Percentiles rank a stretch among this genome's conserved stretches.
phyloP scores from a whole-genome alignment of 37 sponge, comb jelly and placozoan species.

The Axinella damicornis region DNA sequence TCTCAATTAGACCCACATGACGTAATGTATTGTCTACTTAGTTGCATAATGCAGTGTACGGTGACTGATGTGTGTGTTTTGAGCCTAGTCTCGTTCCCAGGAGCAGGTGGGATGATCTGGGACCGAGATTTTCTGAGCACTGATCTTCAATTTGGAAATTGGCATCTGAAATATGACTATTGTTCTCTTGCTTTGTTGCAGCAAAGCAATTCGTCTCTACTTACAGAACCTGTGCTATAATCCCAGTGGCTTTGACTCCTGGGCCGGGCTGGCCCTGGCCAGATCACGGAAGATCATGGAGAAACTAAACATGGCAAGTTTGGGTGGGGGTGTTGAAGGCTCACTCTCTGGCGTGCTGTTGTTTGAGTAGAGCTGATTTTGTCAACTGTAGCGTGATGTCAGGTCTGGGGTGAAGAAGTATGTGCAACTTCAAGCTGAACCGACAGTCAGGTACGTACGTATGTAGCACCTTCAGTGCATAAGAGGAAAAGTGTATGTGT shows the following conservation, averaged over 20 bases:
- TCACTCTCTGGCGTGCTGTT: not conserved
- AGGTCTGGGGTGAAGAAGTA: constrained; percentile 58
- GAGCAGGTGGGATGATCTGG: too few species aligned
- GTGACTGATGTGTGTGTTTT: too few species aligned
- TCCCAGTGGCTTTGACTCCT: constrained; percentile 74
- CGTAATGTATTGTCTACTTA: too few species aligned
- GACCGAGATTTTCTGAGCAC: too few species aligned
- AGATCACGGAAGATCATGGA: constrained; percentile 53
- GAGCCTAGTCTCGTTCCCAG: too few species aligned
- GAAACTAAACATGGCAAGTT: constrained; percentile 37
- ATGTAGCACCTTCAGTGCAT: too few species aligned
- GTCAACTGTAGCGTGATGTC: constrained; percentile 34
- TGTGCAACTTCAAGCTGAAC: constrained; percentile 24
- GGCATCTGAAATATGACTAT: too few species aligned
- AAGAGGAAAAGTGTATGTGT: too few species aligned
- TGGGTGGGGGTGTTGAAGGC: too few species aligned
- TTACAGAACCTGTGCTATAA: constrained; percentile 55
- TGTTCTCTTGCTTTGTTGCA: not conserved
- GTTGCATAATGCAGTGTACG: too few species aligned
- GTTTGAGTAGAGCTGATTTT: not conserved
- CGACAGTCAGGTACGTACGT: constrained; percentile 33
- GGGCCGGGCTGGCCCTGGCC: constrained; percentile 85
- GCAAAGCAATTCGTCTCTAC: constrained; percentile 69
- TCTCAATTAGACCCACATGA: too few species aligned
- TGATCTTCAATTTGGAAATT: too few species aligned